Evolutionary conservation across 2,113 vertebrate genomes (phyloP).

Genomic region (Phainopepla nitens): DNA sequence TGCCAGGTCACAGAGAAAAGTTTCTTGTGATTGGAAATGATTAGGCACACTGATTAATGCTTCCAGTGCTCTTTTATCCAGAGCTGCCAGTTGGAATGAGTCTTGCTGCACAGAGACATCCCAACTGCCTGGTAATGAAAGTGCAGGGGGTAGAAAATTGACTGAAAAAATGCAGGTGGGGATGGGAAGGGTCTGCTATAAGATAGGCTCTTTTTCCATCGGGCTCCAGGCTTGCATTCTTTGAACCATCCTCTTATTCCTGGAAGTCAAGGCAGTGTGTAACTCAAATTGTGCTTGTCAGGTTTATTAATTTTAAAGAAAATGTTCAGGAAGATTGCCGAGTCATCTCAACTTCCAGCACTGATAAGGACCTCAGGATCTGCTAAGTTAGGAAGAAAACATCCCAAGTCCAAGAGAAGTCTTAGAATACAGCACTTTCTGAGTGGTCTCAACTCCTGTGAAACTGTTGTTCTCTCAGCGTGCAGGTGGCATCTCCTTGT

Average conservation of each 20-base stretch:
- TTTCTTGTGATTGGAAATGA: constrained; percentile 37
- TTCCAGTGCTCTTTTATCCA: constrained; percentile 55
- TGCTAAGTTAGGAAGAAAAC: not conserved
- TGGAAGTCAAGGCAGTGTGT: constrained; percentile 15
- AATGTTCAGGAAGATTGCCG: not conserved
- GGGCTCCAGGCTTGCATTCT: not conserved
- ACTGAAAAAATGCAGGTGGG: not conserved
- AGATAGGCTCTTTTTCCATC: not conserved
- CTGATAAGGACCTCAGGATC: not conserved
- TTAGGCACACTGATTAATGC: constrained; percentile 49
- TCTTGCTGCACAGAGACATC: not conserved
- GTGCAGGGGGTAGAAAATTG: not conserved
- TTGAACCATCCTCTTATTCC: not conserved
- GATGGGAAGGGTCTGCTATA: not conserved
- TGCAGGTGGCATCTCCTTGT: not conserved
- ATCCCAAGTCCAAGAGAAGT: not conserved
- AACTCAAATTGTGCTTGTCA: not conserved
- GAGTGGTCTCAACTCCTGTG: not conserved
- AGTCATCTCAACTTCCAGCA: not conserved
- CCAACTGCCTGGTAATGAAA: not conserved
- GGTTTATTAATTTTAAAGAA: not conserved
- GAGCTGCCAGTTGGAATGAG: constrained; percentile 49
- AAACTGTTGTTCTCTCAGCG: not conserved
- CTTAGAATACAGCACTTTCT: not conserved
- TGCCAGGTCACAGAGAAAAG: constrained; percentile 37